phyloP scores from a whole-genome alignment of 2,888 invertebrate species.

The Polymixis lichenea region DNA sequence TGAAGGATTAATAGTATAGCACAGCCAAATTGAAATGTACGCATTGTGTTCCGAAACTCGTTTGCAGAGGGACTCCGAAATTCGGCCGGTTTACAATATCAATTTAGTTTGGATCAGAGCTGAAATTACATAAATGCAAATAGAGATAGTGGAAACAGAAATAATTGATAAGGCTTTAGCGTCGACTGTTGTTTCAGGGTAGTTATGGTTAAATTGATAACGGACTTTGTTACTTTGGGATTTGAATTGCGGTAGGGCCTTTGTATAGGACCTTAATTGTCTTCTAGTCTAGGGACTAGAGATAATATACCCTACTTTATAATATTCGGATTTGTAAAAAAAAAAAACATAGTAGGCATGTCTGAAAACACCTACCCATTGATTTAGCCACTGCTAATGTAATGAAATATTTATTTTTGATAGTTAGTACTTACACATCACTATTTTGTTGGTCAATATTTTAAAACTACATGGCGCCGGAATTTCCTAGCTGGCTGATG shows the following conservation, averaged over 20 bases:
- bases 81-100: slow-evolving; percentile 68
- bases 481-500: too few relatives aligned
- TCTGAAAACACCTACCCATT: not conserved
- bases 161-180: slow-evolving; percentile 67
- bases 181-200: slow-evolving; percentile 53
- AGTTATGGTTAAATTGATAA: slow-evolving; percentile 49
- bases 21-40: slow-evolving; percentile 68
- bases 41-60: slow-evolving; percentile 41
- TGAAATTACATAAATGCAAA: slow-evolving; percentile 69
- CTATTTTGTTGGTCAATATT: too few relatives aligned
- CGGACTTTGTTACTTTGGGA: slow-evolving; percentile 48
- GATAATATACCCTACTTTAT: not conserved
- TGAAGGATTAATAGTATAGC: slow-evolving; percentile 65
- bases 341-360: not conserved
- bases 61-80: slow-evolving; percentile 46
- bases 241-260: slow-evolving; percentile 33
- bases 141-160: slow-evolving; percentile 64
- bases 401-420: not conserved
- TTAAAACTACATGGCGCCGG: too few relatives aligned
- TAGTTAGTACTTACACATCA: too few relatives aligned
- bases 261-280: slow-evolving; percentile 41
- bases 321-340: not conserved
- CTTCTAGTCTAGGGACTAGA: not conserved
- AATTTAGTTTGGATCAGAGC: slow-evolving; percentile 72
- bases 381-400: not conserved